Evolutionary conservation across 2,797 vertebrate genomes (phyloP), one percentile per base, ranked within the genome.

Genomic region (Melanotaenia trifasciata): DNA sequence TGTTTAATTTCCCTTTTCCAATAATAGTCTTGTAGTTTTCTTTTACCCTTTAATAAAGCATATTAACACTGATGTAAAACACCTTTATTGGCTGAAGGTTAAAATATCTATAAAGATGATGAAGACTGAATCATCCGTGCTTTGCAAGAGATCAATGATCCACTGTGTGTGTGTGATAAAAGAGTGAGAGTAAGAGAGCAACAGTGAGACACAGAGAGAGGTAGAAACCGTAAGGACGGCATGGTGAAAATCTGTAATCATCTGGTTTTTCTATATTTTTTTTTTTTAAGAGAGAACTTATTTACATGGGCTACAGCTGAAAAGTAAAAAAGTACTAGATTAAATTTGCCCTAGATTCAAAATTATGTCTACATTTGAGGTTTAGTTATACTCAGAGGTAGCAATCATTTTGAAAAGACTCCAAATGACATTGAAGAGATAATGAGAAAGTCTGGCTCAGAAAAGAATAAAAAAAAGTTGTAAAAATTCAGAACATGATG

Each of bases 51-150:
- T 11, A 62, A 56, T 28, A 66, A 51, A 20, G 65, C 36, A 69
- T 63, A 68, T 72, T 16, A 24, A 69, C 68, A 12, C 64, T 5
- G 64, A 54, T 74, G 33, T 79, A 60, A 72, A 70, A 67, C 4
- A 22, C 58, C 22, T 70, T 62, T 59, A 74, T 22, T 64, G 54
- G 24, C 60, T 69, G 30, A 16, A 2, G 40, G 60, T 53, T 33
- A 72, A 69, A 22, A 51, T 47, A 68, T 63, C 47, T 59, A 61
- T 62, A 32, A 62, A 61, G 35, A 58, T 74, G n/a, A 50, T n/a
- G 66, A 57, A 30, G 4, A 47, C 12, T 30, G 16, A 57, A 57
- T 57, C 7, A 70, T 73, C 50, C 51, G 54, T 53, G 22, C 53
- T 61, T 58, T 73, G 60, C 38, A 26, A 3, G 33, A 65, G 66